Percentiles rank a stretch among this genome's conserved stretches.
phyloP scores from a whole-genome alignment of 23 tunicate species.

The Oikopleura vanhoeffeni region DNA sequence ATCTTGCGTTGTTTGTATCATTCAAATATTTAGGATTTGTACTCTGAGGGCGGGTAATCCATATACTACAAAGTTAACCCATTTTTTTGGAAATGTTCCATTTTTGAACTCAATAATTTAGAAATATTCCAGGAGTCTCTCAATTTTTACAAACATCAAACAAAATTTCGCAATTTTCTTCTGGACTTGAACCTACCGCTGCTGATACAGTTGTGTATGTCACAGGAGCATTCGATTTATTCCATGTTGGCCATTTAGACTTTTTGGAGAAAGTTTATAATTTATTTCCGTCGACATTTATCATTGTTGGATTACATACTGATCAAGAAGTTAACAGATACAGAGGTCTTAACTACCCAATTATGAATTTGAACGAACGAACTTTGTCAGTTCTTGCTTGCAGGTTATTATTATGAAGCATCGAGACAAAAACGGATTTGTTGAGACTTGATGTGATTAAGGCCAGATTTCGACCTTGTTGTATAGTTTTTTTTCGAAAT shows the following conservation, averaged over 20 bases:
- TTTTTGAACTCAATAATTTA: too few relatives aligned
- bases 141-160: slow-evolving; percentile 78
- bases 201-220: slow-evolving; percentile 81
- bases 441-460: too few relatives aligned
- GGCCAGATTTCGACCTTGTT: too few relatives aligned
- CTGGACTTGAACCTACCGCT: slow-evolving; percentile 56
- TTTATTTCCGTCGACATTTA: background rate
- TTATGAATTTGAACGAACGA: slow-evolving; percentile 84
- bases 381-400: slow-evolving; percentile 72
- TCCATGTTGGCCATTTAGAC: slow-evolving; percentile 62
- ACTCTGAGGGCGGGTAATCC: too few relatives aligned
- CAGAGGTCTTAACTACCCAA: slow-evolving; percentile 75
- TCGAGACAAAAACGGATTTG: too few relatives aligned
- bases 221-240: slow-evolving; percentile 88
- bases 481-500: too few relatives aligned
- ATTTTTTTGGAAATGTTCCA: too few relatives aligned
- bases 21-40: too few relatives aligned
- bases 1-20: too few relatives aligned
- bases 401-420: too few relatives aligned
- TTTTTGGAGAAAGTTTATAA: slow-evolving; percentile 50
- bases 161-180: slow-evolving; percentile 73
- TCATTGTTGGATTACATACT: slow-evolving; percentile 81
- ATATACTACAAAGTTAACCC: too few relatives aligned
- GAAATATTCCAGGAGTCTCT: slow-evolving; percentile 84
- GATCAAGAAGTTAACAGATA: slow-evolving; percentile 88